Evolutionary conservation across 1,140 invertebrate genomes (phyloP).

Genomic region (Laodelphax striatellus): DNA sequence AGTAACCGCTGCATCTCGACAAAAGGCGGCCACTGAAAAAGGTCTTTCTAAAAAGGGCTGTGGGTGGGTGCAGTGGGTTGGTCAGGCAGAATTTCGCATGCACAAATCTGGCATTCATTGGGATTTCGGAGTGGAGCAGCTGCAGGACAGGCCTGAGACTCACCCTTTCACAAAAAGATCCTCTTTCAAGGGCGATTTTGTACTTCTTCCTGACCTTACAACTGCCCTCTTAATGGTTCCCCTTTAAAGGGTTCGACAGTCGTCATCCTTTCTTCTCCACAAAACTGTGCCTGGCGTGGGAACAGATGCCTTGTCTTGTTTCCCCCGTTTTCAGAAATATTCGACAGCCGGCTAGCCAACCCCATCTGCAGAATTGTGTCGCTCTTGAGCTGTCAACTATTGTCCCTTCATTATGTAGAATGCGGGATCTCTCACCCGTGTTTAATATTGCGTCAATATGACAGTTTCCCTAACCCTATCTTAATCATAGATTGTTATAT

Average conservation of each 20-base stretch:
- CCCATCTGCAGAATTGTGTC: too few relatives aligned
- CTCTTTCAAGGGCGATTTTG: neutral
- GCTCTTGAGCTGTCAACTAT: too few relatives aligned
- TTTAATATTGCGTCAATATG: too few relatives aligned
- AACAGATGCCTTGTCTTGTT: neutral
- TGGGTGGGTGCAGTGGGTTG: neutral
- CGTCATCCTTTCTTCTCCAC: neutral
- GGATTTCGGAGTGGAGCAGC: neutral
- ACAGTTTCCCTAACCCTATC: too few relatives aligned
- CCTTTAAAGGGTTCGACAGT: neutral
- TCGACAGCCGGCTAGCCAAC: too few relatives aligned
- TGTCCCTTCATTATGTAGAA: too few relatives aligned
- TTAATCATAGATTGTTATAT: too few relatives aligned
- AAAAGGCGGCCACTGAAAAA: too few relatives aligned
- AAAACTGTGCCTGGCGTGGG: neutral
- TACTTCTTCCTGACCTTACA: neutral
- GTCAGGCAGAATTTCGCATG: neutral
- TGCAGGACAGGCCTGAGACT: neutral
- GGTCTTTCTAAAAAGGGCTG: too few relatives aligned
- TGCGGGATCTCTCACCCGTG: too few relatives aligned
- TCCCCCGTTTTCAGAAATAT: too few relatives aligned
- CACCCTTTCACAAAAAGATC: neutral
- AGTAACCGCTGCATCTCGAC: too few relatives aligned
- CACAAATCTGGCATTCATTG: neutral
- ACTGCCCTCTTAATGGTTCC: neutral